Evolutionary conservation across 2,888 invertebrate species (phyloP).

Genomic region (Macaria notata): DNA sequence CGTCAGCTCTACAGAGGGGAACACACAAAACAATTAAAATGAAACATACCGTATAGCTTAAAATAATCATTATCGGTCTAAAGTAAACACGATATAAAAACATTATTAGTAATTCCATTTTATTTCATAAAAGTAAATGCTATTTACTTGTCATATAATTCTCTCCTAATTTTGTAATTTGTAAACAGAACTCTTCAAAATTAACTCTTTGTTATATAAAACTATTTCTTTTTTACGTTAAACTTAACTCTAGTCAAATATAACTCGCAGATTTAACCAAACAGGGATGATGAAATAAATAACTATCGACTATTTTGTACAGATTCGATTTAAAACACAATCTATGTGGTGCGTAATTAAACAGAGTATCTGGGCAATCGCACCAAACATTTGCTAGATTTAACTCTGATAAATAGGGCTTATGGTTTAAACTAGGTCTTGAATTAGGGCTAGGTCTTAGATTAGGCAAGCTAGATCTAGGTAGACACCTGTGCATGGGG

Average conservation of each 20-base stretch:
- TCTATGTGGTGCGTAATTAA: slow-evolving; percentile 64
- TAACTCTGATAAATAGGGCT: slow-evolving; percentile 41
- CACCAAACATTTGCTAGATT: slow-evolving; percentile 54
- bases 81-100: slow-evolving; percentile 28
- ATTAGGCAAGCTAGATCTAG: slow-evolving; percentile 37
- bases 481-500: slow-evolving; percentile 78
- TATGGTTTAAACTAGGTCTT: slow-evolving; percentile 26
- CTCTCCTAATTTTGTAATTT: too few species aligned
- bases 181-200: too few species aligned
- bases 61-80: slow-evolving; percentile 16
- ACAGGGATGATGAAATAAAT: slow-evolving; percentile 66
- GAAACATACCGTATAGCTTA: slow-evolving; percentile 44
- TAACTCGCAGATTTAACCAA: slow-evolving; percentile 67
- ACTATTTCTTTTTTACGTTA: too few species aligned
- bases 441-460: slow-evolving; percentile 31
- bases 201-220: too few species aligned
- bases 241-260: slow-evolving; percentile 47
- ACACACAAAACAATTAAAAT: slow-evolving; percentile 44
- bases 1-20: slow-evolving; percentile 35
- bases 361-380: slow-evolving; percentile 63
- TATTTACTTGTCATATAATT: too few species aligned
- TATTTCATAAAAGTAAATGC: slow-evolving; percentile 26
- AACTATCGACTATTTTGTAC: slow-evolving; percentile 53
- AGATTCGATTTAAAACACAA: slow-evolving; percentile 63
- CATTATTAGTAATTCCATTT: slow-evolving; percentile 72